Evolutionary conservation across 2,888 invertebrate species (phyloP), one percentile per base, ranked within the genome.

Genomic region (Oligia strigilis): DNA sequence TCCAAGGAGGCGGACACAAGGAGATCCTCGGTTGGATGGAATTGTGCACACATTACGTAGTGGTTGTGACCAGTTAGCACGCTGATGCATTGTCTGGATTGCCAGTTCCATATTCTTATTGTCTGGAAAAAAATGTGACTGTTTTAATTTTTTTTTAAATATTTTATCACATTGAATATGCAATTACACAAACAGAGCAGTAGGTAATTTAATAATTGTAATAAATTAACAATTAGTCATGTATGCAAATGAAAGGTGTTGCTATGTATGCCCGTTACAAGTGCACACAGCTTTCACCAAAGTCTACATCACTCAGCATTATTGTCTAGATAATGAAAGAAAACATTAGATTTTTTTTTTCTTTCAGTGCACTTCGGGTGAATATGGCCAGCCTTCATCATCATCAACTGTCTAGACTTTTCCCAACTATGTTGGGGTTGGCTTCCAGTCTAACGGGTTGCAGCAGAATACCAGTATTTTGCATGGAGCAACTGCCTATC

Each of bases 91-190:
- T 99, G 99, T 40, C 99, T 98, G 65, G 99, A 99, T 95, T 99
- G 99, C 99, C 99, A 99, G 94, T 99, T 99, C 99, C 99, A 99
- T 92, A 99, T 99, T 83, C 99, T 98, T 88, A 99, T 99, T 0
- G 99, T 99, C 97, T 98, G 97, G 40, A 90, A 92, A 78, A 11
- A 79, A 75, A 77, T 77, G 36, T 2, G 40, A 58, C 8, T 29
- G 13, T 78, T 67, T 29, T 5, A 49, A 17, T 17, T 23, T 14
- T 14, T 5, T 2, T 29, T 6, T 62, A 0, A 2, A 29, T 62
- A 62, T 60, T n/a, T 60, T 13, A 13, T n/a, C 13, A n/a, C 13
- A 60, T 60, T 60, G n/a, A 36, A n/a, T 60, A n/a, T 36, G 3
- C 5, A n/a, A 75, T 14, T 75, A 55, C 0, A n/a, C 17, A 49